Percentiles rank a stretch among this genome's conserved stretches.
phyloP scores from a whole-genome alignment of 2,888 invertebrate genomes.

The Stramonita haemastoma region DNA sequence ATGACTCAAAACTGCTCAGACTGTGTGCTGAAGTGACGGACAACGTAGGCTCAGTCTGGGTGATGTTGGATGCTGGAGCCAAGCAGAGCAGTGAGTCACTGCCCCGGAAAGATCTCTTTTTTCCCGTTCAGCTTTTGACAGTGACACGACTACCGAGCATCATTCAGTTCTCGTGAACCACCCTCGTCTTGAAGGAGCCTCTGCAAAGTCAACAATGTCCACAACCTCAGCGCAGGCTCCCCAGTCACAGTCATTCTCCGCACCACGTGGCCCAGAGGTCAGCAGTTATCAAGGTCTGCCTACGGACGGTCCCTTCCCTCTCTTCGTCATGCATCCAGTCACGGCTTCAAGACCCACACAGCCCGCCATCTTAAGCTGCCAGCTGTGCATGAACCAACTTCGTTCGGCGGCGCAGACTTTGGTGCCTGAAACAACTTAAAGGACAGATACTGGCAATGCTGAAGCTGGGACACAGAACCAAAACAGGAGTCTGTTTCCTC shows the following conservation, averaged over 20 bases:
- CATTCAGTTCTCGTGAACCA: conserved; percentile 31
- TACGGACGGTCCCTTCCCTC: conserved; percentile 29
- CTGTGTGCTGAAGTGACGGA: neutral
- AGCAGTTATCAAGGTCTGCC: conserved; percentile 30
- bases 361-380: neutral
- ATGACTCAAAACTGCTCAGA: neutral
- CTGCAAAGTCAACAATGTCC: neutral
- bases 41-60: conserved; percentile 8
- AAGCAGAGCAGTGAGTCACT: neutral
- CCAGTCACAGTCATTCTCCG: neutral
- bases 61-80: neutral
- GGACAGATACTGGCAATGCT: neutral
- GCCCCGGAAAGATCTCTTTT: neutral
- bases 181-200: neutral
- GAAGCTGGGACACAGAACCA: neutral
- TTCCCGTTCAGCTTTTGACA: neutral
- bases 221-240: neutral
- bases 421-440: neutral
- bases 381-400: neutral
- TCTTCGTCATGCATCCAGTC: conserved; percentile 35
- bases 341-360: neutral
- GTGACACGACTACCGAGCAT: conserved; percentile 24
- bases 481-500: neutral
- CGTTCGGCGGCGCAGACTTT: neutral
- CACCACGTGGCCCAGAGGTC: neutral